A percentile compares a stretch with the other conserved stretches of the same genome.
Conservation (phyloP, 1,140 invertebrate species). For the Tetramorium alpestre region DNA sequence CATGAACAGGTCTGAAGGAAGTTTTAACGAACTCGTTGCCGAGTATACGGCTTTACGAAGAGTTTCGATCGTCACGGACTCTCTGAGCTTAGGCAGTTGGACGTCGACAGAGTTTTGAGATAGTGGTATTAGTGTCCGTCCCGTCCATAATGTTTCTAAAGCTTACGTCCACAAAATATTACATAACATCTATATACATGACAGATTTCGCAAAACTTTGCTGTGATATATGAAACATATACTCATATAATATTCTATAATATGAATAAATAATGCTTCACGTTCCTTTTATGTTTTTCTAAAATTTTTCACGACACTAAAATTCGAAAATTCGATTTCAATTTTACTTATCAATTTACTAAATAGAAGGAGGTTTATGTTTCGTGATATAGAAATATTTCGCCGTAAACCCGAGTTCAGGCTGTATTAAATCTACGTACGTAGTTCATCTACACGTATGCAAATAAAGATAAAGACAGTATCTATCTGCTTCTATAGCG, state of each 20-base stretch:
- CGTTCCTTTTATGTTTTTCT: background rate
- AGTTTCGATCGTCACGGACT: constrained; percentile 67
- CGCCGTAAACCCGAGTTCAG: background rate
- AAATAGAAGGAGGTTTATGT: background rate
- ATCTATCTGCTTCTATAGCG: constrained; percentile 15
- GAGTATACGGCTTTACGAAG: constrained; percentile 46
- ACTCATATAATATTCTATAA: background rate
- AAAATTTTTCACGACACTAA: background rate
- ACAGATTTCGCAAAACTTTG: constrained; percentile 36
- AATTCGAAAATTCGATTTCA: background rate
- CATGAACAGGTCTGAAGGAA: constrained; percentile 66
- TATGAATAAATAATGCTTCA: background rate
- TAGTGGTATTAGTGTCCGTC: constrained; percentile 48
- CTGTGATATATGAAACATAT: constrained; percentile 9
- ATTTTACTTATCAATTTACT: background rate
- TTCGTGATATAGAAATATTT: background rate
- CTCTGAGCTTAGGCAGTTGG: constrained; percentile 61
- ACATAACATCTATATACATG: constrained; percentile 40
- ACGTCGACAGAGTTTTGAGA: constrained; percentile 61
- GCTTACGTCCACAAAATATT: constrained; percentile 50
- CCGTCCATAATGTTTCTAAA: constrained; percentile 40
- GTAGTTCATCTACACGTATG: background rate
- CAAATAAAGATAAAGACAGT: constrained; percentile 18
- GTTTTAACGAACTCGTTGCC: constrained; percentile 68
- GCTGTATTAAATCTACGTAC: background rate